phyloP scores from a whole-genome alignment of 2,888 invertebrate species.

The Nomada ferruginata region DNA sequence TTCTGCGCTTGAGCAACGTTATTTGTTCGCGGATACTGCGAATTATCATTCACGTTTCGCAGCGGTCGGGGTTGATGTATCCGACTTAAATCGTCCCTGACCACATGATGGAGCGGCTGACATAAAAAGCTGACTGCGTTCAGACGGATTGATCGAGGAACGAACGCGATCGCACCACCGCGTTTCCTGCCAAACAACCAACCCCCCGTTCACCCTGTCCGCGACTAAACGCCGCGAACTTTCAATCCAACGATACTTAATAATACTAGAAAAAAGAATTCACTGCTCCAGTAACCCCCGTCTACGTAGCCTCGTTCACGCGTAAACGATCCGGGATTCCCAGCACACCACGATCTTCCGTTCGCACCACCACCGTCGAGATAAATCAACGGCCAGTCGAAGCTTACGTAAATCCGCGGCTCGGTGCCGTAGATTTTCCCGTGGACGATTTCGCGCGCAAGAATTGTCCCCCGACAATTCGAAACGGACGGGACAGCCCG shows the following conservation, averaged over 20 bases:
- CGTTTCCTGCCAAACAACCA: background rate
- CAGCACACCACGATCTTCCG: conserved; percentile 34
- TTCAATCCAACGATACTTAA: background rate
- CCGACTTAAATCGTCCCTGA: conserved; percentile 10
- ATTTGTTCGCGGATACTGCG: background rate
- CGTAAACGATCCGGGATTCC: conserved; percentile 8
- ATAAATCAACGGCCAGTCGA: conserved; percentile 19
- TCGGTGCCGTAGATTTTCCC: conserved; percentile 6
- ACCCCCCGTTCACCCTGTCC: background rate
- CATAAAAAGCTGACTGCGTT: conserved; percentile 20
- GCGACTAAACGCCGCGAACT: background rate
- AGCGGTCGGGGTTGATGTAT: conserved; percentile 6
- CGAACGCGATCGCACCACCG: conserved; percentile 9
- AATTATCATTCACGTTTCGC: conserved; percentile 14
- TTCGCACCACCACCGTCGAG: conserved; percentile 52
- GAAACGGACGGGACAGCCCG: too few relatives aligned
- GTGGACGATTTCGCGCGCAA: too few relatives aligned
- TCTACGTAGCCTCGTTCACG: background rate
- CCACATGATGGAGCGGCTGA: conserved; percentile 25
- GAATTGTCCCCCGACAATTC: too few relatives aligned
- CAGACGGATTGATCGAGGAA: conserved; percentile 26
- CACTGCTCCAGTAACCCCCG: background rate
- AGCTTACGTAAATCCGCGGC: conserved; percentile 34
- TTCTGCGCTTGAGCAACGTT: too few relatives aligned
- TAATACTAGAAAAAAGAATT: background rate